A percentile compares a stretch with the other conserved stretches of the same genome.
Evolutionary conservation across 2,113 vertebrate species (phyloP).

Genomic region (Lutjanus erythropterus): DNA sequence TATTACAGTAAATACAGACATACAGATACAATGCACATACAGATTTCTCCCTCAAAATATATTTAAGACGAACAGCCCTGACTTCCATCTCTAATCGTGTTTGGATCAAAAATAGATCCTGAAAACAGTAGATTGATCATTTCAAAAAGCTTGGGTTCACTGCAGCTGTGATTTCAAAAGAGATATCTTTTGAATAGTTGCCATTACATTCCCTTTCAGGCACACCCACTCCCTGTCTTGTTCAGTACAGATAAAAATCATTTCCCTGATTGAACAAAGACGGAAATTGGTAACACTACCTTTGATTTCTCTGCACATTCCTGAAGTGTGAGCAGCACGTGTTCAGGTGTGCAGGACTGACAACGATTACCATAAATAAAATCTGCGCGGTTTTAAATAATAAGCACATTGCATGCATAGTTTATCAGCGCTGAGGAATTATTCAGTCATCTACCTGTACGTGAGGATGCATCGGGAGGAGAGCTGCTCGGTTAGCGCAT

Average conservation of each 20-base stretch:
- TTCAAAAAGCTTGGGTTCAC: constrained; percentile 10
- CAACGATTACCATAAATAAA: background rate
- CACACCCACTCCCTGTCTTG: constrained; percentile 71
- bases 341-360: constrained; percentile 30
- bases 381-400: background rate
- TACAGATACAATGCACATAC: no score
- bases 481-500: constrained; percentile 6
- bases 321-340: constrained; percentile 58
- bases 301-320: constrained; percentile 20
- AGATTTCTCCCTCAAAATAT: no score
- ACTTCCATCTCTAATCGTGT: background rate
- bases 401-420: background rate
- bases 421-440: background rate
- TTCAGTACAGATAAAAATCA: constrained; percentile 55
- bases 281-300: constrained; percentile 11
- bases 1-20: no score
- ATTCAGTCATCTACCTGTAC: constrained; percentile 8
- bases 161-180: constrained; percentile 11
- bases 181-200: constrained; percentile 39
- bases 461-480: constrained; percentile 7
- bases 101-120: constrained; percentile 20
- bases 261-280: constrained; percentile 58
- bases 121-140: background rate
- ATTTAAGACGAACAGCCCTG: background rate
- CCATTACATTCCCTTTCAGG: constrained; percentile 63